Evolutionary conservation across 2,888 invertebrate genomes (phyloP).

Genomic region (Drosophila setosimentum): DNA sequence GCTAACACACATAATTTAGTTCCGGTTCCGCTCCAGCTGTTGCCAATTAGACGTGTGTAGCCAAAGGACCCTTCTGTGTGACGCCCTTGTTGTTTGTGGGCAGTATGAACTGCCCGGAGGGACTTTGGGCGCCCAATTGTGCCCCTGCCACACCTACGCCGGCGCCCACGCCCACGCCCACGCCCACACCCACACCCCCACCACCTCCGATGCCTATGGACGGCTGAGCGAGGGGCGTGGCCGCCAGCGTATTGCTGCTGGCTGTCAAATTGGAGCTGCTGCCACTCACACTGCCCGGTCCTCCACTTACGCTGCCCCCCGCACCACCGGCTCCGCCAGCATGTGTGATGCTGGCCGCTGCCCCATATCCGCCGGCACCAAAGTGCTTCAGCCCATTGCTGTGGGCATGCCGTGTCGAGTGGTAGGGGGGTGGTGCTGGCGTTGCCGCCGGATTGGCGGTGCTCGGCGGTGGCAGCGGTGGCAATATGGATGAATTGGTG

Average conservation of each 20-base stretch:
- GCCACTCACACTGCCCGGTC: conserved; percentile 85
- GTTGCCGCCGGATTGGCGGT: conserved; percentile 92
- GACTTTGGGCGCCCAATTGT: conserved; percentile 88
- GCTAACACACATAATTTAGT: conserved; percentile 33
- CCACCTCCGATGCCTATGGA: conserved; percentile 85
- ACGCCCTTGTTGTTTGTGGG: conserved; percentile 85
- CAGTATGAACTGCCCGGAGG: conserved; percentile 85
- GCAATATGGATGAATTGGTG: conserved; percentile 87
- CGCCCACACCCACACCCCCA: conserved; percentile 37
- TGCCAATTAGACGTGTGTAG: conserved; percentile 87
- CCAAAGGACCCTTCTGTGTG: conserved; percentile 86
- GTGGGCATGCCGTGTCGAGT: conserved; percentile 83
- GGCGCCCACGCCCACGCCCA: conserved; percentile 77
- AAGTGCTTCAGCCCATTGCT: conserved; percentile 77
- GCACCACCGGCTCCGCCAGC: background rate
- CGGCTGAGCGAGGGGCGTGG: conserved; percentile 85
- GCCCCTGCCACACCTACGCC: conserved; percentile 83
- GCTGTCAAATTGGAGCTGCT: conserved; percentile 86
- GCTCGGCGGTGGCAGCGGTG: conserved; percentile 87
- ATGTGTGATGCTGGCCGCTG: conserved; percentile 30
- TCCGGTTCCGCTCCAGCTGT: conserved; percentile 2
- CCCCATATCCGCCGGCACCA: conserved; percentile 41
- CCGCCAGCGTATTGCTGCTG: conserved; percentile 83
- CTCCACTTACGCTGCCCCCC: conserved; percentile 85
- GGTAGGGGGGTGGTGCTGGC: conserved; percentile 92